Evolutionary conservation across 2,113 vertebrate species (phyloP).

Genomic region (Lepus europaeus): DNA sequence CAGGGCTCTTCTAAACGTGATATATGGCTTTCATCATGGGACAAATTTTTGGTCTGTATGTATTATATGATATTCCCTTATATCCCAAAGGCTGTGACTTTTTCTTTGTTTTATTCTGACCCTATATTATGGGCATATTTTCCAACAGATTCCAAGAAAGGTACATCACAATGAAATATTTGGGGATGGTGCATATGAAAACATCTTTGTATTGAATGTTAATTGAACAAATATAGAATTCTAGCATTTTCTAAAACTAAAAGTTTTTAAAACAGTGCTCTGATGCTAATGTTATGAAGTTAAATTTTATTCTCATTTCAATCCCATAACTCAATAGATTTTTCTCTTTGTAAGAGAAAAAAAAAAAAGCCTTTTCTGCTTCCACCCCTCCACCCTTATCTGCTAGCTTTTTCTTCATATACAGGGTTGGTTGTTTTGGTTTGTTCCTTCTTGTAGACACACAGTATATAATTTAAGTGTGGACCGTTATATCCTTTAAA

Average conservation of each 20-base stretch:
- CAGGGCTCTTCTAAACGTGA: background rate
- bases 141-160: background rate
- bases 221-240: slow-evolving; percentile 12
- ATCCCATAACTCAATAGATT: background rate
- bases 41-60: background rate
- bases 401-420: background rate
- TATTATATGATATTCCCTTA: background rate
- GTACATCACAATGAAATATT: background rate
- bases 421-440: background rate
- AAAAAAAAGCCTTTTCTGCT: too few species aligned
- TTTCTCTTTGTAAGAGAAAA: background rate
- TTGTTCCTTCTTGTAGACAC: background rate
- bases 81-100: background rate
- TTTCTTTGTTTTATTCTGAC: background rate
- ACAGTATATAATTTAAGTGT: background rate
- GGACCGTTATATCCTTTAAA: background rate
- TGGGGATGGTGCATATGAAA: background rate
- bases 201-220: background rate
- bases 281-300: background rate
- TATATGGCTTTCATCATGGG: background rate
- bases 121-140: background rate
- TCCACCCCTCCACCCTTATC: too few species aligned
- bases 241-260: background rate
- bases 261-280: background rate
- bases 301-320: background rate